Base-by-base conservation (phyloP, 2,888 invertebrate genomes). In the Dynastes hyllus region DNA sequence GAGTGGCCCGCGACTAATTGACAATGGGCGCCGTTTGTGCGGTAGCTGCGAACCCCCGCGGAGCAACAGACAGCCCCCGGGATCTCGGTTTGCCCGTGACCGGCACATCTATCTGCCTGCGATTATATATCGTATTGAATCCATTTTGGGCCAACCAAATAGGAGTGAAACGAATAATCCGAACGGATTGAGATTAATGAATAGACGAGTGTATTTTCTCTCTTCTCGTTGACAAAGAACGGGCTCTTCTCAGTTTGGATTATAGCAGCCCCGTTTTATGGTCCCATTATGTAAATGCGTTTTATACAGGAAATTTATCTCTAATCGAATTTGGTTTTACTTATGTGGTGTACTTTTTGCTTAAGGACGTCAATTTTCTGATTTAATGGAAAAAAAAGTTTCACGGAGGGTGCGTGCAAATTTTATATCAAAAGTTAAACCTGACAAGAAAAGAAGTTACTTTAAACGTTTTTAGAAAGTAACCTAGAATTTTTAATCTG, bases 1-100 rank as follows among this genome's bases (percentile, higher is more conserved):
- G 85, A 87, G 85, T 85, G 85, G 83, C 84, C 84, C 83, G 81
- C 84, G 84, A 84, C 84, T 86, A 86, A 87, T 87, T 87, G 87
- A 88, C 86, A 87, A 87, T 87, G 84, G 86, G 85, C 83, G 69
- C 27, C 55, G 51, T 65, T 61, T 63, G 73, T 61, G 73, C 78
- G 84, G 85, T 84, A 85, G 85, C 84, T 82, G 83, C 51, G 79
- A 65, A 75, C 55, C 80, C 86, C 86, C 81, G 85, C 85, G 81
- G 86, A 73, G 84, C 67, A 82, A 78, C 80, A 79, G 80, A 79
- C 81, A 83, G 73, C 78, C 81, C 81, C 78, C 81, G 78, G 78
- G 73, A 80, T 78, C 77, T 71, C 71, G 16, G 27, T 27, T 61
- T 61, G 73, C 76, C 79, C 78, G 76, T 79, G 79, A 78, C 78